Evolutionary conservation across 2,888 invertebrate genomes (phyloP), one percentile per base, ranked within the genome.

Genomic region (Euspilapteryx auroguttella): DNA sequence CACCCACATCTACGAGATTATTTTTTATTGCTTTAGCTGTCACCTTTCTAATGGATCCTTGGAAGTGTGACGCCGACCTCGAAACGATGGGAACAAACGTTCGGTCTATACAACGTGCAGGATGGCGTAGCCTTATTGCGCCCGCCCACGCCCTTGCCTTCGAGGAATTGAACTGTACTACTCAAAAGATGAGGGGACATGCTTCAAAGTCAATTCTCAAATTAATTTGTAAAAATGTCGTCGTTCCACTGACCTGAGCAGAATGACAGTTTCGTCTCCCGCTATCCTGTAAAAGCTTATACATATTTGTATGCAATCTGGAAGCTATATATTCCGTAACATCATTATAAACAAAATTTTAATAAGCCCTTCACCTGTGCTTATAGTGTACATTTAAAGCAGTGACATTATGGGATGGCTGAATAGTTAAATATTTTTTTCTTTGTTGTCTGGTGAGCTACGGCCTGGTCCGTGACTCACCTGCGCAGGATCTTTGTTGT

Each of bases 81-180:
- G 65, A 71, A 68, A 65, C 66, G 64, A 75, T 69, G 63, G 62
- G 71, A 69, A 65, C 68, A 52, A 56, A 61, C 47, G 59, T 62
- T 63, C 63, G 45, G 56, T 63, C 59, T 64, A 65, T 57, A 66
- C 68, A 69, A 64, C 64, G 69, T 71, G 55, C 49, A 42, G 45
- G 38, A 40, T 42, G 48, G 37, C 44, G 43, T n/a, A n/a, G n/a
- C n/a, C n/a, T 50, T 57, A 57, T 57, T 56, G 56, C 51, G 49
- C 8, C 5, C 69, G 52, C 73, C 75, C 59, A 75, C 73, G 55
- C 64, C 47, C 43, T n/a, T n/a, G 44, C 46, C 45, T 73, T 73
- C 75, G 57, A 41, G 51, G 69, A 73, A 71, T 57, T 51, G 44
- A 66, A 69, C 69, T 65, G 71, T 68, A 55, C 43, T 23, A n/a